These are phyloP conservation scores for Herpailurus yagouaroundi DNA, from an alignment of 2,113 vertebrate species.

Conservation along the genomic window DNA sequence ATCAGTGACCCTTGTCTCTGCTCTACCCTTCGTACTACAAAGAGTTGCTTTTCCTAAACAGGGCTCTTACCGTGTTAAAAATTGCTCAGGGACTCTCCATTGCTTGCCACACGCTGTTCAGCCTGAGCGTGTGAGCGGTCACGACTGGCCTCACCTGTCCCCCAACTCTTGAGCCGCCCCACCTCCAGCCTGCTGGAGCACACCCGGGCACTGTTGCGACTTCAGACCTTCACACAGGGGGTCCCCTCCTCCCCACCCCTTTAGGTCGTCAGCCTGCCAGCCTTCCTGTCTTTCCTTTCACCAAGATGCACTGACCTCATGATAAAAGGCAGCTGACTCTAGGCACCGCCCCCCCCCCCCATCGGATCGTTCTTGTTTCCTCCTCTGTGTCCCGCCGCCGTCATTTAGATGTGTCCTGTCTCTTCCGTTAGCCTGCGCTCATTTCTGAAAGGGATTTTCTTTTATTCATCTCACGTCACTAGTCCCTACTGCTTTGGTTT, in stretches of 20 bases:
- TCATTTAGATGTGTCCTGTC: not conserved
- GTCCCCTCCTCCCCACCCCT: not conserved
- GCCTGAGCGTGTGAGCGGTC: not conserved
- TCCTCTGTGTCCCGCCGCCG: not conserved
- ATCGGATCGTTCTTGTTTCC: too few species aligned
- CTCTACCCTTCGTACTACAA: too few species aligned
- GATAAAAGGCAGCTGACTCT: not conserved
- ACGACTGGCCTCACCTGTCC: not conserved
- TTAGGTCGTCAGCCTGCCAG: too few species aligned
- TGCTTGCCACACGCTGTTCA: not conserved
- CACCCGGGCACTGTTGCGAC: not conserved
- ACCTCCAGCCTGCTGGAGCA: not conserved
- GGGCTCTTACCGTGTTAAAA: not conserved
- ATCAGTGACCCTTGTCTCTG: not conserved
- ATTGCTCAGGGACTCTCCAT: too few species aligned
- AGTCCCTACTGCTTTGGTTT: not conserved
- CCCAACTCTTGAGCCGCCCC: too few species aligned
- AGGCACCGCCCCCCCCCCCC: not conserved
- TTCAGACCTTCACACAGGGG: not conserved
- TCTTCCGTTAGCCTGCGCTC: not conserved
- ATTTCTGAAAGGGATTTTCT: not conserved
- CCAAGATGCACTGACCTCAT: not conserved
- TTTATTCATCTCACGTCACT: not conserved
- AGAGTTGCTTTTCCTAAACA: not conserved
- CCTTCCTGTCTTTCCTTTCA: not conserved